A percentile compares a stretch with the other conserved stretches of the same genome.
Conservation (phyloP, 2,888 invertebrate genomes). For the Caenorhabditis sp. region DNA sequence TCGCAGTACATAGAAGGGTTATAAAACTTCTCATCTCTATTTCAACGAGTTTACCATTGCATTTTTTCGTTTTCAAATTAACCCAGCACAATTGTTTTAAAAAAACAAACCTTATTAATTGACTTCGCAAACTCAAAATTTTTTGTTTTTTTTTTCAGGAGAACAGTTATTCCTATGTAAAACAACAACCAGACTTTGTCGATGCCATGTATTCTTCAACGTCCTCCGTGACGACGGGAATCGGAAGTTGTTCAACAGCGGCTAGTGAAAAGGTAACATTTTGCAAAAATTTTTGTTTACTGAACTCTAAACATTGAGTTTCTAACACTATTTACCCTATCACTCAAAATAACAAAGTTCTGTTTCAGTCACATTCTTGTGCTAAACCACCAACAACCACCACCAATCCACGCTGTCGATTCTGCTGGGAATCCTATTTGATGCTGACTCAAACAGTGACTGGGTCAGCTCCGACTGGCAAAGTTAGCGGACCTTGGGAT, state of each 20-base stretch:
- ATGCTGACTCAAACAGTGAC: slow-evolving; percentile 20
- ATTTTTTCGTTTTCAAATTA: too few species aligned
- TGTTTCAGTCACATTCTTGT: neutral
- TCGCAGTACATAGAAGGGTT: too few species aligned
- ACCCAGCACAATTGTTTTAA: too few species aligned
- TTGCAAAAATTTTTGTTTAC: neutral
- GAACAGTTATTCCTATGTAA: neutral
- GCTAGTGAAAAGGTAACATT: neutral
- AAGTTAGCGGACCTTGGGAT: slow-evolving; percentile 30
- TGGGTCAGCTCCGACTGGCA: slow-evolving; percentile 9
- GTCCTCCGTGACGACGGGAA: neutral
- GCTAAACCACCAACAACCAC: neutral
- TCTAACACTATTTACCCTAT: neutral
- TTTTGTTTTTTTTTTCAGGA: neutral
- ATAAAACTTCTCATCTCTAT: too few species aligned
- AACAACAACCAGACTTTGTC: slow-evolving; percentile 3
- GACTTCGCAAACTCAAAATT: too few species aligned
- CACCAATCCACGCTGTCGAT: neutral
- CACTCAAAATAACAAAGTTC: too few species aligned
- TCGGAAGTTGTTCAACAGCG: neutral
- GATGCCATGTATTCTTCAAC: neutral
- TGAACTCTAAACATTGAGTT: neutral
- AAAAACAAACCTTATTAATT: too few species aligned
- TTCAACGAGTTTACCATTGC: too few species aligned
- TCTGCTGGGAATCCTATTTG: slow-evolving; percentile 37